phyloP scores from a whole-genome alignment of 2,797 vertebrate species.

The Lagocephalus sceleratus region DNA sequence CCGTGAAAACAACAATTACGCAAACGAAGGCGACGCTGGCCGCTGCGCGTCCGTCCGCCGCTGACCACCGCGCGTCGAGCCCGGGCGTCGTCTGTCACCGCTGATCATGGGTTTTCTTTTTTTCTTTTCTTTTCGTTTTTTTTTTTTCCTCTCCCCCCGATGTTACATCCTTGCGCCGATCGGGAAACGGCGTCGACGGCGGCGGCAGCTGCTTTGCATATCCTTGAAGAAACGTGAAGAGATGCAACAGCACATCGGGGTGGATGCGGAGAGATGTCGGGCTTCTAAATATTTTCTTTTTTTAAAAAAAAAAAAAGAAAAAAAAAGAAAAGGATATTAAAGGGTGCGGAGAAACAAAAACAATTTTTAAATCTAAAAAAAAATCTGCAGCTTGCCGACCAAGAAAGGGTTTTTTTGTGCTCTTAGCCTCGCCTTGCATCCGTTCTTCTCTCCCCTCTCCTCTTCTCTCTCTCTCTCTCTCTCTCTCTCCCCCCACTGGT shows the following conservation, averaged over 20 bases:
- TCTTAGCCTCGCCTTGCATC: conserved; percentile 69
- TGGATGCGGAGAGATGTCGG: conserved; percentile 5
- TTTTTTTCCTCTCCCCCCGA: conserved; percentile 5
- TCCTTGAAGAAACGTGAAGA: conserved; percentile 62
- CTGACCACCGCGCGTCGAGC: conserved; percentile 25
- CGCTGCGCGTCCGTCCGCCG: conserved; percentile 33
- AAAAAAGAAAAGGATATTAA: too few species aligned
- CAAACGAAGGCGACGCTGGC: conserved; percentile 32
- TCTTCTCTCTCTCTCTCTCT: conserved; percentile 64
- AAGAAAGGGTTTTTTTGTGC: conserved; percentile 46
- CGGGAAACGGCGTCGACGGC: conserved; percentile 54
- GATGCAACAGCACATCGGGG: conserved; percentile 61
- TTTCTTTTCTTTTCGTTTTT: background rate
- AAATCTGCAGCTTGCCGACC: conserved; percentile 36
- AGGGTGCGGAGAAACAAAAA: background rate
- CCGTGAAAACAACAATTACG: conserved; percentile 42
- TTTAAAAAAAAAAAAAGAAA: too few species aligned
- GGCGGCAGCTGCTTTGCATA: conserved; percentile 48
- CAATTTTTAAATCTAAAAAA: background rate
- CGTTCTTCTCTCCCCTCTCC: conserved; percentile 51
- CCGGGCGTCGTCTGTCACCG: conserved; percentile 26
- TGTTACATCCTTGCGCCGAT: conserved; percentile 49
- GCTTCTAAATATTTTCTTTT: background rate
- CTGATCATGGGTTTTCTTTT: background rate
- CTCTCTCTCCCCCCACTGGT: conserved; percentile 45